Evolutionary conservation across 2,797 vertebrate species (phyloP).

Genomic region (Poeciliopsis presidionis): DNA sequence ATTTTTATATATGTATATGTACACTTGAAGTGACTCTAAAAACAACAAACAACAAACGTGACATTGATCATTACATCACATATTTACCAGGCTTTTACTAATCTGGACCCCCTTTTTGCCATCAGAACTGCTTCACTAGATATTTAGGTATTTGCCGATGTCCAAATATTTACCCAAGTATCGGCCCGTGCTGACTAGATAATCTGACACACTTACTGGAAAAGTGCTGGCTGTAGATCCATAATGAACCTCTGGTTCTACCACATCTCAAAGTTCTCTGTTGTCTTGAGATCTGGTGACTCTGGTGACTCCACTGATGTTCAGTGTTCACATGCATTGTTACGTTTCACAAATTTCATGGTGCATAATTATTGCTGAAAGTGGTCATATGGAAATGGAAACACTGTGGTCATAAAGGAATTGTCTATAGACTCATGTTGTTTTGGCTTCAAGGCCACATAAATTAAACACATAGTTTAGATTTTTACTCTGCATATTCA

Average conservation of each 20-base stretch:
- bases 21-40: too few relatives aligned
- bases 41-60: too few relatives aligned
- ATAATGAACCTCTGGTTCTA: neutral
- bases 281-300: neutral
- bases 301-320: neutral
- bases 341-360: neutral
- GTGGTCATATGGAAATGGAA: neutral
- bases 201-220: neutral
- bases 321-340: neutral
- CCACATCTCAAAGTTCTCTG: neutral
- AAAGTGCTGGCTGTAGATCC: neutral
- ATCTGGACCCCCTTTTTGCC: too few relatives aligned
- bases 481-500: neutral
- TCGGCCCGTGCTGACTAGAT: too few relatives aligned
- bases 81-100: too few relatives aligned
- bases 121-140: too few relatives aligned
- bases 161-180: neutral
- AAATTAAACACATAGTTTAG: conserved; percentile 14
- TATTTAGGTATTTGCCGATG: too few relatives aligned
- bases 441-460: conserved; percentile 47
- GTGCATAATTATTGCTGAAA: neutral
- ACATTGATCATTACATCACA: too few relatives aligned
- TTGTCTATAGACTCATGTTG: conserved; percentile 16
- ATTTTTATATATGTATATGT: too few relatives aligned
- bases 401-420: neutral